phyloP scores from a whole-genome alignment of 2,797 vertebrate species.

The Channallabes apus region DNA sequence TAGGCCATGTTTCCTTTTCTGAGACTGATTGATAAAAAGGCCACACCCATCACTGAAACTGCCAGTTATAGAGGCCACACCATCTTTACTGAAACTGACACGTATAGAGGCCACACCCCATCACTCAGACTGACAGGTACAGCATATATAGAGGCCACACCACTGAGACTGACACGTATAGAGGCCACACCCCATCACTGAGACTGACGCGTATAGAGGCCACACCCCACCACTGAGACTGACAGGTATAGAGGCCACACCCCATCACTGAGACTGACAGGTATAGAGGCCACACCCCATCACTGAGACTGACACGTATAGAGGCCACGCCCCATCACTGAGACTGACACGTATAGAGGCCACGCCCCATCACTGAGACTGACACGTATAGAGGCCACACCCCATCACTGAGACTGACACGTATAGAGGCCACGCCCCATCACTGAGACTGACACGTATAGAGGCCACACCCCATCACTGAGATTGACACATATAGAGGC shows the following conservation, averaged over 20 bases:
- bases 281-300: neutral
- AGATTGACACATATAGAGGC: too few species aligned
- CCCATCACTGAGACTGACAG: neutral
- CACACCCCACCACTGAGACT: neutral
- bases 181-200: neutral
- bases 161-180: neutral
- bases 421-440: too few species aligned
- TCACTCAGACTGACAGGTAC: too few species aligned
- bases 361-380: neutral
- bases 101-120: too few species aligned
- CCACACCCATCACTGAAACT: neutral
- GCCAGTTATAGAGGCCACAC: neutral
- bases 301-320: neutral
- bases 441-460: too few species aligned
- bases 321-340: neutral
- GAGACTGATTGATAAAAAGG: too few species aligned
- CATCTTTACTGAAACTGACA: too few species aligned
- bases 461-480: neutral
- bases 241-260: neutral
- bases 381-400: neutral
- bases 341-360: neutral
- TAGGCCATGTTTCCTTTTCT: neutral
- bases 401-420: neutral
- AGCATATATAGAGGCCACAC: neutral
- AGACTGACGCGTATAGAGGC: too few species aligned